phyloP scores from a whole-genome alignment of 2,113 vertebrate species.

The Rhodinocichla rosea region DNA sequence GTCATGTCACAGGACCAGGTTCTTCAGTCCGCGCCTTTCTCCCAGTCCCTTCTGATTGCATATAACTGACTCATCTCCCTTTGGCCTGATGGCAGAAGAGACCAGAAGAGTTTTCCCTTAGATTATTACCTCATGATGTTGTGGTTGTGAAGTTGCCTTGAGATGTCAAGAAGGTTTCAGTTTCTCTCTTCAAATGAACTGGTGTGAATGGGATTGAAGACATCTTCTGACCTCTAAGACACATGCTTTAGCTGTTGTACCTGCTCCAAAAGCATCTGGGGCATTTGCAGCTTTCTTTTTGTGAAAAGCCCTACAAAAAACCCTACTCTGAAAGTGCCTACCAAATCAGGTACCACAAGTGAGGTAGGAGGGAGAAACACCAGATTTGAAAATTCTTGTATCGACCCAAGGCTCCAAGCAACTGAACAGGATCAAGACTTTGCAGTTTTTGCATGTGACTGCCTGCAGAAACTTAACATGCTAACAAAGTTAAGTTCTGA shows the following conservation, averaged over 20 bases:
- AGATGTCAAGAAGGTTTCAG: background rate
- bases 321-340: background rate
- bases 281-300: background rate
- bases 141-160: background rate
- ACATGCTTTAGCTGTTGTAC: background rate
- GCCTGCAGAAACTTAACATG: background rate
- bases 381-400: background rate
- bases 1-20: fast-evolving
- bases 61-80: background rate
- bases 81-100: background rate
- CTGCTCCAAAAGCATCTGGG: background rate
- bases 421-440: background rate
- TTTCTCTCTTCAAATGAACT: background rate
- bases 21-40: background rate
- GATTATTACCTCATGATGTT: background rate
- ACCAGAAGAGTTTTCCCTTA: background rate
- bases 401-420: background rate
- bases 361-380: background rate
- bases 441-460: fast-evolving
- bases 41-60: background rate
- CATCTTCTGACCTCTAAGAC: background rate
- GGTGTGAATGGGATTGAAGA: background rate
- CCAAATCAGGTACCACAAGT: background rate
- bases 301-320: background rate
- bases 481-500: background rate